Evolutionary conservation across 1,140 invertebrate species (phyloP), one percentile per base, ranked within the genome.

Genomic region (Streblospio benedicti): DNA sequence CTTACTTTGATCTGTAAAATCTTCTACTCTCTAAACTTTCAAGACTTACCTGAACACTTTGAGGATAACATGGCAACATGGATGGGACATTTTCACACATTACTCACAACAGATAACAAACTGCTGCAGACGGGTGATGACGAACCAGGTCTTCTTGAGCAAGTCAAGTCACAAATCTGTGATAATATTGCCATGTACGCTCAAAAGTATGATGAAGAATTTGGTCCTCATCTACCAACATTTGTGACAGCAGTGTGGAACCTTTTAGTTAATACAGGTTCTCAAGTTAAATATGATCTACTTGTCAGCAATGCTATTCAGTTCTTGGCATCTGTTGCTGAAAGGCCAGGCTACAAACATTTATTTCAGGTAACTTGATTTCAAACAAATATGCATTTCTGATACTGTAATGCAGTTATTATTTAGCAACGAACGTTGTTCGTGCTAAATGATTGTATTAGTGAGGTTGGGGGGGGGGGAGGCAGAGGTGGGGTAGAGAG

Each of bases 31-130:
- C 82, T 99, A 3, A 98, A 97, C 79, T 92, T 85, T 66, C 93
- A 96, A 83, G 95, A 99, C 81, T 79, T 99, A 63, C 94, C 95
- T 0, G 94, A 98, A 80, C 95, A 91, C 81, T 98, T 98, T 80
- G 94, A 98, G 78, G 95, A 99, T 71, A 93, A 97, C 71, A 96
- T 98, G 86, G 79, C 81, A 51, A 82, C 82, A 14, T 99, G 95
- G 95, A 96, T 98, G 93, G 82, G 81, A 0, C 85, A 91, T 72
- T 93, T 97, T 66, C 83, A 91, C 31, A 83, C 82, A 44, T 81
- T 98, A 6, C 78, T 98, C 9, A 86, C 83, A 65, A 79, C 81
- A 4, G 85, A 95, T 75, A 87, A 91, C 63, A 74, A 75, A 45
- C 62, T 80, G 0, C 68, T 84, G 5, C 70, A 73, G 41, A 86